A percentile compares a stretch with the other conserved stretches of the same genome.
phyloP scores from a whole-genome alignment of 2,113 vertebrate species.

The Erpornis zantholeuca region DNA sequence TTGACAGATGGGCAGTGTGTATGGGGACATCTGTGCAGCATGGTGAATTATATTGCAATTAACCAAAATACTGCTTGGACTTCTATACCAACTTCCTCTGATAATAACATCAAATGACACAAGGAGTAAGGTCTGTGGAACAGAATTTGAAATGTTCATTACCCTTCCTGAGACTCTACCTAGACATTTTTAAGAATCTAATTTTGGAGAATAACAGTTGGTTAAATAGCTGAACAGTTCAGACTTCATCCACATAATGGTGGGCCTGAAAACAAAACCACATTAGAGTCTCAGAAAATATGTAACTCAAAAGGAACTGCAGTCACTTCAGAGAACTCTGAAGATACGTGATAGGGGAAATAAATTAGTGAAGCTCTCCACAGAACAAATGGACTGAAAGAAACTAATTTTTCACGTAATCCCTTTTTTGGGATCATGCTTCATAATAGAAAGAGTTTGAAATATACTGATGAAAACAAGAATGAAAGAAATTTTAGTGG shows the following conservation, averaged over 20 bases:
- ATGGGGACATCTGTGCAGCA: background rate
- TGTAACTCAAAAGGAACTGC: background rate
- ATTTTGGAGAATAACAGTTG: background rate
- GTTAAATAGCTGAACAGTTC: background rate
- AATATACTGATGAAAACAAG: background rate
- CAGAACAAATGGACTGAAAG: background rate
- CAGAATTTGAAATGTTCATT: conserved; percentile 18
- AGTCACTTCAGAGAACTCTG: background rate
- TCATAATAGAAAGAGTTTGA: background rate
- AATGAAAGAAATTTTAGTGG: background rate
- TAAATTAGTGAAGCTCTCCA: background rate
- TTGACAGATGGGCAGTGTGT: background rate
- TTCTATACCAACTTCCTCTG: background rate
- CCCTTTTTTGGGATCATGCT: background rate
- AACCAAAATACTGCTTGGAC: background rate
- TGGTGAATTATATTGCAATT: background rate
- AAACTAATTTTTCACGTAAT: background rate
- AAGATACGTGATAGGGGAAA: background rate
- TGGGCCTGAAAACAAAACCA: background rate
- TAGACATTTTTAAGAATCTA: background rate
- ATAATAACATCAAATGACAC: background rate
- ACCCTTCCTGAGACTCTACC: background rate
- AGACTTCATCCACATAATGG: background rate
- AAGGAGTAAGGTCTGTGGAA: background rate
- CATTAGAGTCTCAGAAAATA: background rate